These are phyloP conservation scores for Erythrocercus mccallii DNA, from an alignment of 2,113 vertebrate genomes.

Conservation along the genomic window DNA sequence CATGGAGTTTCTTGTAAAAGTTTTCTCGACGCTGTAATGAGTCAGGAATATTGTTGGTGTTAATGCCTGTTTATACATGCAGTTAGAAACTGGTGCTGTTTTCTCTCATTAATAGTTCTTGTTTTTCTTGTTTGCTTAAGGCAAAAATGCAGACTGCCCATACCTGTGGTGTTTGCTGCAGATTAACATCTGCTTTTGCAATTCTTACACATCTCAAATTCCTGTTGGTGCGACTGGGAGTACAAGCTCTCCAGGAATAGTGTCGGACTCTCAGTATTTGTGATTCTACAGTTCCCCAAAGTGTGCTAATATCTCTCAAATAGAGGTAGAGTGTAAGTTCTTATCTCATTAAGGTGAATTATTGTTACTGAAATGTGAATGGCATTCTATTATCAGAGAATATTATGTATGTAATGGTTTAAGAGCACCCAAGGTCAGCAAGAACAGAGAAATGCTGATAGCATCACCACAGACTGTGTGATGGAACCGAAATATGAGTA, in stretches of 20 bases:
- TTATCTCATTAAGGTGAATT: slow-evolving; percentile 46
- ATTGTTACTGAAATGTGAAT: slow-evolving; percentile 57
- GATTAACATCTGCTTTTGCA: slow-evolving; percentile 56
- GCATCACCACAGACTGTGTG: background rate
- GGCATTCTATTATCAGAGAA: slow-evolving; percentile 54
- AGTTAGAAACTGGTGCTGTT: slow-evolving; percentile 43
- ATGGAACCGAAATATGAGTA: background rate
- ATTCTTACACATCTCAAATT: slow-evolving; percentile 13
- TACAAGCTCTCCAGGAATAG: slow-evolving; percentile 20
- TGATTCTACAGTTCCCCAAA: background rate
- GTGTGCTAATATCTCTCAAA: background rate
- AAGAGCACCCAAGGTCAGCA: slow-evolving; percentile 53
- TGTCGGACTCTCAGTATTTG: background rate
- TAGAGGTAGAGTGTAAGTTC: background rate
- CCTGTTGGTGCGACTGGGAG: background rate
- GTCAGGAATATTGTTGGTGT: slow-evolving; percentile 12
- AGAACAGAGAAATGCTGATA: slow-evolving; percentile 24
- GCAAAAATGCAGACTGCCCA: slow-evolving; percentile 61
- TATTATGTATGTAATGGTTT: slow-evolving; percentile 58
- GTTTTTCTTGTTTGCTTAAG: slow-evolving; percentile 65
- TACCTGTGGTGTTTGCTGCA: slow-evolving; percentile 31
- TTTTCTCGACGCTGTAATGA: background rate
- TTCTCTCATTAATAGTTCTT: slow-evolving; percentile 55
- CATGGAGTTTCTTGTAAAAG: background rate
- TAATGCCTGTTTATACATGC: slow-evolving; percentile 43